Evolutionary conservation across 2,888 invertebrate genomes (phyloP), one percentile per base, ranked within the genome.

Genomic region (Mesochorus sp.): DNA sequence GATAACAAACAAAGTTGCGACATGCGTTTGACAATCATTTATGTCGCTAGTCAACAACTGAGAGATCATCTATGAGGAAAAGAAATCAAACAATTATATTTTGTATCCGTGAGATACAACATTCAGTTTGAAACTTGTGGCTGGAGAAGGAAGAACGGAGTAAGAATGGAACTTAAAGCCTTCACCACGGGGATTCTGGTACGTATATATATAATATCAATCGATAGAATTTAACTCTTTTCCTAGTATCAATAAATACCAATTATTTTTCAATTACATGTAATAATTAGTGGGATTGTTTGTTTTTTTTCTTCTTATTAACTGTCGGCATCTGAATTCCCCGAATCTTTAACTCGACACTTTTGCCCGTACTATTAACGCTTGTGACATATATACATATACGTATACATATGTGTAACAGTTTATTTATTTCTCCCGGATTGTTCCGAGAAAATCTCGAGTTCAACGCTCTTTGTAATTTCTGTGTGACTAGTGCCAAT

Each of bases 401-500:
- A n/a, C 12, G 14, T 17, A 24, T 26, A 59, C 19, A 12, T 19
- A 39, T 37, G 21, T 34, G 10, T 17, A 42, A 71, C 21, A 53
- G n/a, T 61, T 76, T 64, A 73, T 68, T 73, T 68, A 78, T 76
- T 68, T 76, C 53, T 76, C 67, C 76, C 75, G 66, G 47, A 76
- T 62, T 62, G 70, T 87, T 87, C 86, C 79, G 55, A 82, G 87
- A 87, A 88, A 82, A 83, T 68, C 72, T 80, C 78, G 76, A 78
- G 86, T 86, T 86, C 86, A 84, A 81, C 82, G 86, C 72, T 82
- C 85, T 80, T n/a, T 70, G 75, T 84, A 83, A 86, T 85, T 84
- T 84, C 81, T 88, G 87, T 87, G 79, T 85, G 87, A 85, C 88
- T 83, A 86, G 83, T 74, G 85, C 83, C 86, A 88, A 87, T 85